These are phyloP conservation scores for Myopa tessellatipennis DNA, from an alignment of 2,888 invertebrate species.

Conservation along the genomic window DNA sequence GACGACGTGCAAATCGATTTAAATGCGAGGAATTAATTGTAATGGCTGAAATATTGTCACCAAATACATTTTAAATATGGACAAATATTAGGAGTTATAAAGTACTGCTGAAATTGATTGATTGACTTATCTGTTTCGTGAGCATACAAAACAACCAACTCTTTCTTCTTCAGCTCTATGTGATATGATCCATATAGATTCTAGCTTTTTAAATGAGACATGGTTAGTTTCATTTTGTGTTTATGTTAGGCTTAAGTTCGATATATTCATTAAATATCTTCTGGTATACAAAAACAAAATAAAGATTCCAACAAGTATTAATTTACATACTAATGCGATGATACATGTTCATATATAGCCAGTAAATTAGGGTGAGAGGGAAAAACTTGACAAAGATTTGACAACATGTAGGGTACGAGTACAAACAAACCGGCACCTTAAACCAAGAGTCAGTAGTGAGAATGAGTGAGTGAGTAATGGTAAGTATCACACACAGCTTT, in stretches of 20 bases:
- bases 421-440: conserved; percentile 29
- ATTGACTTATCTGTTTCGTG: conserved; percentile 2
- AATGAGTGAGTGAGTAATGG: neutral
- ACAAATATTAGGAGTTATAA: neutral
- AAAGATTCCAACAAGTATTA: conserved; percentile 16
- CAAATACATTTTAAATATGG: conserved; percentile 36
- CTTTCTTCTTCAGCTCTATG: neutral
- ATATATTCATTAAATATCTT: conserved; percentile 16
- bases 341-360: neutral
- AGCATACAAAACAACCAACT: neutral
- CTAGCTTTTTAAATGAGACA: neutral
- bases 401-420: neutral
- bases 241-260: neutral
- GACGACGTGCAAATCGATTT: conserved; percentile 26
- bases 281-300: conserved; percentile 17
- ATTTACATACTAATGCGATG: conserved; percentile 17
- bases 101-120: conserved; percentile 30
- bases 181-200: neutral
- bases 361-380: neutral
- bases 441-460: conserved; percentile 13
- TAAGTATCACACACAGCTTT: neutral
- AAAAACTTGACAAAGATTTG: conserved; percentile 2
- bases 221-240: neutral
- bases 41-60: conserved; percentile 52
- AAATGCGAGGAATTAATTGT: neutral